Evolutionary conservation across 2,888 invertebrate species (phyloP), one percentile per base, ranked within the genome.

Genomic region (Drosophila eohydei): DNA sequence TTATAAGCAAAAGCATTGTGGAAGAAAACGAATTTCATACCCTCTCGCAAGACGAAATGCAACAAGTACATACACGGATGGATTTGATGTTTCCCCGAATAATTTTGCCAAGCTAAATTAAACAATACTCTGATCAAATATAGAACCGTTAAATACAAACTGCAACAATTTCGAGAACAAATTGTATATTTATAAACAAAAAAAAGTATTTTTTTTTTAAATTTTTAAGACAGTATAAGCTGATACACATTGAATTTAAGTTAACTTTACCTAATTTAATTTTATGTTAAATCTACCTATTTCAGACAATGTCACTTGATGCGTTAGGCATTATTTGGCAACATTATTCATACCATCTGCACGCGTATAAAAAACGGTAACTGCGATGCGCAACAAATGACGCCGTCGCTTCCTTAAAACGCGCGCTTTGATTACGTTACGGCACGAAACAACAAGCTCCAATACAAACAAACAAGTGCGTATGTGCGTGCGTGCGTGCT

Each of bases 341-440:
- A 26, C 12, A 16, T 30, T n/a, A 11, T 5, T 36, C 36, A 44
- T 21, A 52, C n/a, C 21, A 59, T 34, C 44, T 26, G 44, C 44
- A 26, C 7, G 12, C 28, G 28, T 30, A 46, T 14, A 28, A 38
- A 26, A 38, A 55, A 51, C 16, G 28, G 6, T 44, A 56, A 54
- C 43, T 44, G 54, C 57, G 54, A 73, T 74, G 67, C 59, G 67
- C 59, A 66, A 72, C 72, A 72, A 66, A 52, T 67, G 74, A 59
- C 32, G 50, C 34, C 46, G 50, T 36, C 38, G 41, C 55, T 55
- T 43, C 14, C 38, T 62, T 54, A 57, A 54, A 72, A 57, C 52
- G 65, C 73, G 74, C 74, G 74, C 73, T 65, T 74, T 77, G 72
- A 43, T 71, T 74, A 54, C 78, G 44, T 43, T 59, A 26, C 21